Evolutionary conservation across 2,888 invertebrate genomes (phyloP).

Genomic region (Nesidiocoris tenuis): DNA sequence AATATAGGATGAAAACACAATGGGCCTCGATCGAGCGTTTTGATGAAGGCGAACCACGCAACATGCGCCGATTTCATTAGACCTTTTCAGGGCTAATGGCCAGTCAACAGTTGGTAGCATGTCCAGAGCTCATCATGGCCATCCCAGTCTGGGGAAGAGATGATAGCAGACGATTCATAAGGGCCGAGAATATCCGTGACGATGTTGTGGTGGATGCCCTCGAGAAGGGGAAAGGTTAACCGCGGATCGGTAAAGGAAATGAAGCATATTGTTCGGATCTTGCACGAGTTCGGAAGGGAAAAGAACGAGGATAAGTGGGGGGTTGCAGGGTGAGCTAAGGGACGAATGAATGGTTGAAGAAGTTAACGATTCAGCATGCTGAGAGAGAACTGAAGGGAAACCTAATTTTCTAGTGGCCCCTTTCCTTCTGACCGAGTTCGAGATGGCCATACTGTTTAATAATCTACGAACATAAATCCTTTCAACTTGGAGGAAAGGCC

Average conservation of each 20-base stretch:
- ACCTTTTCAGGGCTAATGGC: constrained; percentile 3
- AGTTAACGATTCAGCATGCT: too few species aligned
- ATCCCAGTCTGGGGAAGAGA: too few species aligned
- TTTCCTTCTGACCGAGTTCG: too few species aligned
- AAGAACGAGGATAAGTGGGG: too few species aligned
- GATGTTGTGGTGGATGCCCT: not conserved
- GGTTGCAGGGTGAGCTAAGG: too few species aligned
- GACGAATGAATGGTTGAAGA: not conserved
- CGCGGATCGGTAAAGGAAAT: not conserved
- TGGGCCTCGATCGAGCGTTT: not conserved
- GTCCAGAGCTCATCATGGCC: constrained; percentile 21
- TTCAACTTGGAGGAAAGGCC: too few species aligned
- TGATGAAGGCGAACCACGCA: constrained; percentile 6
- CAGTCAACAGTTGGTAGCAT: constrained; percentile 34
- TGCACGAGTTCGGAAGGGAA: not conserved
- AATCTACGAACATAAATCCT: too few species aligned
- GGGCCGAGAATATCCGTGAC: too few species aligned
- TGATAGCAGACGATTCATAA: too few species aligned
- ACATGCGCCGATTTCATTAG: not conserved
- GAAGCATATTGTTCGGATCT: not conserved
- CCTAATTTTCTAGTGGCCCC: too few species aligned
- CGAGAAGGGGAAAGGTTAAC: not conserved
- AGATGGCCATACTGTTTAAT: too few species aligned
- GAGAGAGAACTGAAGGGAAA: too few species aligned
- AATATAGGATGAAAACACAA: constrained; percentile 3